Base-by-base conservation (phyloP, 2,113 vertebrate species). In the Phrynosoma platyrhinos region DNA sequence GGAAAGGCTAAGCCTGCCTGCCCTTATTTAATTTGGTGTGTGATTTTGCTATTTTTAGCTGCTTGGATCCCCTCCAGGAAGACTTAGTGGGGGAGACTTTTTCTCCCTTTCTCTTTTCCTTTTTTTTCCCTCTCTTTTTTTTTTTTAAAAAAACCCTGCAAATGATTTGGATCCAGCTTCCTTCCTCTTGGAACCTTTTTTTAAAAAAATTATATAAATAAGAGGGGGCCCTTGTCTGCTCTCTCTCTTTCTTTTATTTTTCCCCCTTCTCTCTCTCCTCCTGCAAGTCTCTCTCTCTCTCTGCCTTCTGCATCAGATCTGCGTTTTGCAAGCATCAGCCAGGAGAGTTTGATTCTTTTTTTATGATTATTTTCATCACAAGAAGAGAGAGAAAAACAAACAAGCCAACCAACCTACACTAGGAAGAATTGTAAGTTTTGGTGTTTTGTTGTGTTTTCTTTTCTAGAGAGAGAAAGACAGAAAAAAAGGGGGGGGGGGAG, bases 21-120 rank as follows among this genome's bases (percentile, higher is more conserved):
- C 85, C 91, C 94, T 95, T 95, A 94, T 95, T 95, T 95, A 94
- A 95, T 94, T 95, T 95, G 91, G 85, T 93, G 94, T 95, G 94
- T 92, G 94, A 95, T 95, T 95, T 95, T 87, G 88, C 93, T 95
- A 95, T 95, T 93, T 95, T 95, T 95, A 95, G 94, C 89, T 78
- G 77, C 92, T 47, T 95, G 94, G 94, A 92, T 92, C 87, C 85
- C 85, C 89, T 93, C 94, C 94, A 92, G 92, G 88, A 93, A 92
- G 94, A 74, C 90, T 93, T 83, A 81, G 80, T 91, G 78, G 83
- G 90, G 88, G 47, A 47, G 47, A 47, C 47, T 47, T 47, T 66
- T 2, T 0, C 23, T 30, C 55, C 68, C 16, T 20, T 23, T n/a
- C 32, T 62, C 27, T 78, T 13, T 53, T 5, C 7, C 4, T 47